Evolutionary conservation across 2,113 vertebrate species (phyloP).

Genomic region (Paradisaea rubra): DNA sequence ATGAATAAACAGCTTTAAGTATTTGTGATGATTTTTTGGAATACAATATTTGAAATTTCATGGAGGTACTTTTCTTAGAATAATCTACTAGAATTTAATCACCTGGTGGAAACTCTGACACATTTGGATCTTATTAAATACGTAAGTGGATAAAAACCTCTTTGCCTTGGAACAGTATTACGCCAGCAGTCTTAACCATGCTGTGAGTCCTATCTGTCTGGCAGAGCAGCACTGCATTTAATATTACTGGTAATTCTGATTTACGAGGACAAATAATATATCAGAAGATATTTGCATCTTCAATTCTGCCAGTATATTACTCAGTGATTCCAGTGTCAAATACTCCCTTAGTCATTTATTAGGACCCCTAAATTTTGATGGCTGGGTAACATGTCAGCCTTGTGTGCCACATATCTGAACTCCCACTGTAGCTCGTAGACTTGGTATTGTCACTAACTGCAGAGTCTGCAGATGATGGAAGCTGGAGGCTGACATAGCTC

Average conservation of each 20-base stretch:
- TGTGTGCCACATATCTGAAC: background rate
- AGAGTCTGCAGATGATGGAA: background rate
- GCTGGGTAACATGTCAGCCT: background rate
- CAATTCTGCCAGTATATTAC: background rate
- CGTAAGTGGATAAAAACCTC: background rate
- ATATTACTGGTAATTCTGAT: background rate
- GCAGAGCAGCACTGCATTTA: background rate
- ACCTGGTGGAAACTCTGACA: background rate
- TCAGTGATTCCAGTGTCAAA: background rate
- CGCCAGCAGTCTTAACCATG: background rate
- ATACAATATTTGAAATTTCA: background rate
- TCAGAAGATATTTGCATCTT: background rate
- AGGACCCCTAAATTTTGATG: background rate
- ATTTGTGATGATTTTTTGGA: background rate
- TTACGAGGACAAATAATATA: background rate
- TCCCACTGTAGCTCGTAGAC: fast-evolving
- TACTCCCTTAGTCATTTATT: background rate
- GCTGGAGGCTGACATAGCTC: background rate
- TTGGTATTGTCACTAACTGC: background rate
- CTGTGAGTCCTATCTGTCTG: background rate
- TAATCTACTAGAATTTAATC: background rate
- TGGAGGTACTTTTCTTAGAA: background rate
- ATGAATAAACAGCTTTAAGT: background rate
- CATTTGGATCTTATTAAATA: background rate
- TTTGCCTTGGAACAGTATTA: background rate